These are phyloP conservation scores for Squalus acanthias DNA, from an alignment of 2,797 vertebrate species.

Conservation along the genomic window DNA sequence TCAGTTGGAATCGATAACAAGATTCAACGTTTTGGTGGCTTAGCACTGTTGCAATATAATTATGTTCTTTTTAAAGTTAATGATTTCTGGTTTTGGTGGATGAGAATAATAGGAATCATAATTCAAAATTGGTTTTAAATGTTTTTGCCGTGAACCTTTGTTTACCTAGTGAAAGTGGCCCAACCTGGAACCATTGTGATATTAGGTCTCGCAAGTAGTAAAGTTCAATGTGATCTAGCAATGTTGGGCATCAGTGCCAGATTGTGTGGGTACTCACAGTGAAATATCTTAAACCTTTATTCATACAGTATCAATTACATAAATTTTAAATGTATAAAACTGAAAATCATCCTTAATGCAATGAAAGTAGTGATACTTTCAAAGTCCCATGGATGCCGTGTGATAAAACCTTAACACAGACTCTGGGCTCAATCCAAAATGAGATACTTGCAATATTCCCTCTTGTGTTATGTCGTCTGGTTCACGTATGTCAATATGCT, in stretches of 20 bases:
- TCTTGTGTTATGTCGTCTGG: background rate
- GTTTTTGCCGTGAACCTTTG: background rate
- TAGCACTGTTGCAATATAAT: background rate
- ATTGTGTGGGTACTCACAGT: background rate
- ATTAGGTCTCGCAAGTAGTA: background rate
- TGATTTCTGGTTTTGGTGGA: conserved; percentile 2
- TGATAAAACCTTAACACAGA: background rate
- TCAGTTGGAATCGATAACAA: background rate
- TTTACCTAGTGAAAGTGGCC: background rate
- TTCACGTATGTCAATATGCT: background rate
- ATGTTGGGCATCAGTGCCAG: background rate
- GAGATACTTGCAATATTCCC: background rate
- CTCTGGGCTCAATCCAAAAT: background rate
- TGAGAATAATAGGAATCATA: background rate
- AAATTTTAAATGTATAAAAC: background rate
- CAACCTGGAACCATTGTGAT: background rate
- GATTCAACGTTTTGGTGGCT: background rate
- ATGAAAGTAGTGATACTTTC: background rate
- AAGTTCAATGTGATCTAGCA: background rate
- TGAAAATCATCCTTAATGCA: background rate
- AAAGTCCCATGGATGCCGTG: background rate
- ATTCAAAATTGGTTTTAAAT: background rate
- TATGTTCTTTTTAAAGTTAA: background rate
- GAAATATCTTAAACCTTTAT: background rate
- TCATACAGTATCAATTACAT: background rate